These are phyloP conservation scores for Theristicus caerulescens DNA, from an alignment of 2,113 vertebrate genomes.

Conservation along the genomic window DNA sequence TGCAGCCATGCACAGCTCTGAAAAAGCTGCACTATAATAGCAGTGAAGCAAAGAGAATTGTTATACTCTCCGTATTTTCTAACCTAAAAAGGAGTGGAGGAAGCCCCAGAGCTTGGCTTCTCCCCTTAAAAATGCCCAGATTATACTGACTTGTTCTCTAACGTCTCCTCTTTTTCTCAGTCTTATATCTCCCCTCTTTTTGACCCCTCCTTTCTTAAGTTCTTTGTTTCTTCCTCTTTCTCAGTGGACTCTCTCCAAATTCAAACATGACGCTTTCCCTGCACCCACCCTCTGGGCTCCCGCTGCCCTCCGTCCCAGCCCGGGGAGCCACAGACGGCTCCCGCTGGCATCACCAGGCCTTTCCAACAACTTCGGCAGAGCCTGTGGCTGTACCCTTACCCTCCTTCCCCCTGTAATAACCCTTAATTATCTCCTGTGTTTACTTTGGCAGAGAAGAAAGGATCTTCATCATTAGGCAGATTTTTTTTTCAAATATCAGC, in stretches of 20 bases:
- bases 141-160: not conserved
- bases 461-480: not conserved
- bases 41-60: not conserved
- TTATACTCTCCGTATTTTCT: not conserved
- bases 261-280: not conserved
- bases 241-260: not conserved
- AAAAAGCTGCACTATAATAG: not conserved
- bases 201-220: not conserved
- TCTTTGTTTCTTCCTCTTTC: not conserved
- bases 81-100: not conserved
- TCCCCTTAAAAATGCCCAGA: not conserved
- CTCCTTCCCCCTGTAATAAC: not conserved
- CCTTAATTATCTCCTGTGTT: not conserved
- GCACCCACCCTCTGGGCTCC: accelerated
- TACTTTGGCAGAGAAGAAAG: not conserved
- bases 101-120: not conserved
- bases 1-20: not conserved
- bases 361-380: not conserved
- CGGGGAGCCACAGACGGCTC: accelerated
- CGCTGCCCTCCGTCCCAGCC: not conserved
- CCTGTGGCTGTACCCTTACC: not conserved
- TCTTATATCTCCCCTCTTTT: not conserved
- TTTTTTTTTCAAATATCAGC: not conserved
- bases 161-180: not conserved
- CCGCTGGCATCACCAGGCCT: not conserved